phyloP scores from a whole-genome alignment of 1,140 invertebrate genomes.

The Pseudomyrmex pallidus region DNA sequence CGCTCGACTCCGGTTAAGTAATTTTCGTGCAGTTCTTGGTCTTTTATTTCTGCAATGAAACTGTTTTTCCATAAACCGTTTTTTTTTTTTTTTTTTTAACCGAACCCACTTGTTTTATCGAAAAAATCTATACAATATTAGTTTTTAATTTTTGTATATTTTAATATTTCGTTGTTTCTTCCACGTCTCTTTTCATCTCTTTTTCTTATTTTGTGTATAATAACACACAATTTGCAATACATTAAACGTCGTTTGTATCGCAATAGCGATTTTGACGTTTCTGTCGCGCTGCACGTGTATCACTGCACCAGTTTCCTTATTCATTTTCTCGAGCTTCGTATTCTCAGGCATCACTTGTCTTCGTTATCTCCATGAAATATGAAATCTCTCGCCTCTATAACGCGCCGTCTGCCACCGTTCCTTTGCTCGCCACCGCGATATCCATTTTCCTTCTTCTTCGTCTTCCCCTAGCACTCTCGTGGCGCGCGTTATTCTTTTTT shows the following conservation, averaged over 20 bases:
- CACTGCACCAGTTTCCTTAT: slow-evolving; percentile 50
- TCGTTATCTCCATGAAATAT: slow-evolving; percentile 52
- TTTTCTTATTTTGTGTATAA: neutral
- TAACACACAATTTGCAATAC: neutral
- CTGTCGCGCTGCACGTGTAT: slow-evolving; percentile 51
- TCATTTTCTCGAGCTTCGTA: slow-evolving; percentile 45
- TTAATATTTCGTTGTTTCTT: too few relatives aligned
- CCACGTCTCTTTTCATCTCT: too few relatives aligned
- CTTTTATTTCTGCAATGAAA: too few relatives aligned
- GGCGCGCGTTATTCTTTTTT: neutral
- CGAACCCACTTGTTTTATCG: too few relatives aligned
- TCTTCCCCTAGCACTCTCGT: neutral
- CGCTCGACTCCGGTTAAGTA: neutral
- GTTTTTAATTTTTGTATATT: too few relatives aligned
- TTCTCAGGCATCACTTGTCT: slow-evolving; percentile 51
- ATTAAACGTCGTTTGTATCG: slow-evolving; percentile 10
- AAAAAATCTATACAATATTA: too few relatives aligned
- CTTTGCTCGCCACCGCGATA: slow-evolving; percentile 27
- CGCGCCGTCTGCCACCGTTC: slow-evolving; percentile 53
- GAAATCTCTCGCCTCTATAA: slow-evolving; percentile 48
- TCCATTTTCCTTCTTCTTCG: slow-evolving; percentile 12
- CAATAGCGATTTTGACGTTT: slow-evolving; percentile 26
- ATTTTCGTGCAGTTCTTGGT: neutral
- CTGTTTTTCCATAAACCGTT: too few relatives aligned
- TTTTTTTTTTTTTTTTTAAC: too few relatives aligned